Base-by-base conservation (phyloP, 2,113 vertebrate genomes). In the Budorcas taxicolor region DNA sequence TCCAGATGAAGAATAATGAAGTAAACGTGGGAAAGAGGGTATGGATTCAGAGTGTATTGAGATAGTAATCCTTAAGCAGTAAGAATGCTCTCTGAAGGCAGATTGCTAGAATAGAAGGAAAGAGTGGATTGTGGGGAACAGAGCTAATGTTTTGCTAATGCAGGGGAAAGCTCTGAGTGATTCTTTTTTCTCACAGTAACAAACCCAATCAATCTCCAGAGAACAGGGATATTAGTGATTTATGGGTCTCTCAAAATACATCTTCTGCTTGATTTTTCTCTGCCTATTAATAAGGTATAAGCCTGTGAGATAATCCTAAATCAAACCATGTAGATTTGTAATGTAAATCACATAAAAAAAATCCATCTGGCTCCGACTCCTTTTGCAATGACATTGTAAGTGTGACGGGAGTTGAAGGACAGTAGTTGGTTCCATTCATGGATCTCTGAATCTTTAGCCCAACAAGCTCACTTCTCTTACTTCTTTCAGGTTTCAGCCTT, bases 151-250 rank as follows among this genome's bases (percentile, higher is more conserved):
- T 82, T 90, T 96, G 67, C 80, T 97, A 93, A 84, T 60, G 23
- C 33, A 87, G 64, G 96, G 97, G 94, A 89, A 93, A 92, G 27
- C 0, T 60, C 93, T 98, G 95, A 97, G 90, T 43, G 86, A 76
- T 90, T 85, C 97, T 98, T 98, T 95, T 97, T 97, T 95, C 93
- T 97, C 96, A 1, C 87, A 97, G 94, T 96, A 96, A 94, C 29
- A 98, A 98, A 95, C 96, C 96, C 95, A 47, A 97, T 97, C 97
- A 74, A 9, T 92, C 87, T 96, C 97, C 95, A 92, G 98, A 98
- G 97, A 98, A 97, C 92, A 97, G 97, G 98, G 93, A 95, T 97
- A 95, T 91, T 97, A 98, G 97, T 97, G 96, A 98, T 98, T 98
- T 98, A 96, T 96, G 96, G 96, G 97, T 98, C 98, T 98, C 97